Evolutionary conservation across 2,797 vertebrate genomes (phyloP), one percentile per base, ranked within the genome.

Genomic region (Nannoperca australis): DNA sequence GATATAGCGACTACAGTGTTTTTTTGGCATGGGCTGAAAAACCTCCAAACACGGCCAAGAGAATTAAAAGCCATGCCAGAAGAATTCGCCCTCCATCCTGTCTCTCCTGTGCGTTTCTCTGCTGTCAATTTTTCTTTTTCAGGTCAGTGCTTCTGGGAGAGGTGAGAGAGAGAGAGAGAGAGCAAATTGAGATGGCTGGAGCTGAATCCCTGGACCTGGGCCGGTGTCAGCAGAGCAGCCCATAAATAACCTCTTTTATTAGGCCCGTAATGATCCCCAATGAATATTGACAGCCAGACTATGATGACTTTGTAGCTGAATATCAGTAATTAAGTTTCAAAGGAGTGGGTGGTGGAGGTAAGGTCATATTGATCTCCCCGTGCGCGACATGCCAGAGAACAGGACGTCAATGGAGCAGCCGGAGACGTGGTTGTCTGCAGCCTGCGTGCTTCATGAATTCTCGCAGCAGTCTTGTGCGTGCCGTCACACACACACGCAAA

Each of bases 251-350:
- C 91, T 80, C 83, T 93, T 95, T 95, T 95, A 96, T 95, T 95
- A 95, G 88, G 89, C 89, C 92, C 68, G 87, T 95, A 95, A 96
- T 95, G 94, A 95, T 95, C 92, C 91, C 93, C 89, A 84, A 95
- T 95, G 94, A 95, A 95, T 95, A 96, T 94, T 94, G 95, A 95
- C 95, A 95, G 92, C 84, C 81, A 63, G 89, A 87, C 93, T 91
- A 95, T 95, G 94, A 96, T 95, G 95, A 95, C 95, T 96, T 95
- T 95, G 94, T 94, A 93, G 94, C 90, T 75, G 94, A 94, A 95
- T 95, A 95, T 95, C 94, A 93, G 95, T 95, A 95, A 96, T 95
- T 95, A 95, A 93, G 94, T 95, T 95, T 96, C 93, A 95, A 93
- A 94, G 92, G 88, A 94, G 93, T 91, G 91, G 91, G 87, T 85